These are phyloP conservation scores for Chaetodon trifascialis DNA, from an alignment of 2,113 vertebrate genomes.

Conservation along the genomic window DNA sequence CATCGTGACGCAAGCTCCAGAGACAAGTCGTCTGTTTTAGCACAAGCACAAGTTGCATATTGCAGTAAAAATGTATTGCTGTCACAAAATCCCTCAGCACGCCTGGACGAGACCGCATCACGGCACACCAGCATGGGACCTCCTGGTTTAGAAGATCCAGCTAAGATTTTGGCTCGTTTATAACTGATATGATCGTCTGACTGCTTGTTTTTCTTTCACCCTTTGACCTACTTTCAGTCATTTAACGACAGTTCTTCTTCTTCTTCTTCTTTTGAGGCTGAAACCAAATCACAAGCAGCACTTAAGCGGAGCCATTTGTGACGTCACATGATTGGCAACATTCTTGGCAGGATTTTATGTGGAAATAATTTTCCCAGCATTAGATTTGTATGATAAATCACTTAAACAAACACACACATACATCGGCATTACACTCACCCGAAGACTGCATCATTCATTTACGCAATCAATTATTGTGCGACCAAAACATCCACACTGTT, in stretches of 20 bases:
- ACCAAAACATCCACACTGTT: constrained; percentile 28
- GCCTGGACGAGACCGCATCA: too few species aligned
- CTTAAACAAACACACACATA: constrained; percentile 10
- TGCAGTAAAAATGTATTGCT: too few species aligned
- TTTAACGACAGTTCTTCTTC: background rate
- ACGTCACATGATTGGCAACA: background rate
- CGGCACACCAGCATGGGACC: too few species aligned
- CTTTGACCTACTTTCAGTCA: background rate
- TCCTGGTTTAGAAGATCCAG: background rate
- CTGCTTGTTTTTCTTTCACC: background rate
- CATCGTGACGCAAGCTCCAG: too few species aligned
- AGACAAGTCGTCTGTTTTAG: too few species aligned
- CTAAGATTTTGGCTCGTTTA: background rate
- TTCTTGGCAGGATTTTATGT: background rate
- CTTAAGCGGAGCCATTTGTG: background rate
- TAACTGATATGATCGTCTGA: background rate
- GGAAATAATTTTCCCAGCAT: constrained; percentile 7
- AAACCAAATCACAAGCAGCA: constrained; percentile 16
- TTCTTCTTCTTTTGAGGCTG: background rate
- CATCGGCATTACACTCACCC: constrained; percentile 19
- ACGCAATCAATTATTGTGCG: constrained; percentile 37
- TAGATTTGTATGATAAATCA: constrained; percentile 18
- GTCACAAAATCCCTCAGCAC: too few species aligned
- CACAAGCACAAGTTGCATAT: too few species aligned
- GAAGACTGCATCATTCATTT: constrained; percentile 22